phyloP scores from a whole-genome alignment of 2,797 vertebrate species.

The Aeoliscus strigatus region DNA sequence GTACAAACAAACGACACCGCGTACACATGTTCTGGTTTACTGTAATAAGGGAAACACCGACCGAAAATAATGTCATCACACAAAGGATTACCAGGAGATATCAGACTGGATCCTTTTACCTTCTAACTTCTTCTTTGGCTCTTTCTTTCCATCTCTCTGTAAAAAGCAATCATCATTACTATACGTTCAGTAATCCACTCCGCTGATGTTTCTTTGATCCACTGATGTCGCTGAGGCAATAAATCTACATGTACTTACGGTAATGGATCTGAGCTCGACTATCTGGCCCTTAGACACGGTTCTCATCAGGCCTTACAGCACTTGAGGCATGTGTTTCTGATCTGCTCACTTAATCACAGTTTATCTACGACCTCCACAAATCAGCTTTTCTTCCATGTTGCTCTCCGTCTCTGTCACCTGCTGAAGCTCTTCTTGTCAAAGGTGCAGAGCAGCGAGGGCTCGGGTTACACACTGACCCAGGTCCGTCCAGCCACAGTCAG shows the following conservation, averaged over 20 bases:
- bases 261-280: slow-evolving; percentile 42
- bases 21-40: slow-evolving; percentile 62
- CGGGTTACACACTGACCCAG: slow-evolving; percentile 52
- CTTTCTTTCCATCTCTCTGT: slow-evolving; percentile 21
- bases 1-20: slow-evolving; percentile 63
- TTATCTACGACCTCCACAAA: slow-evolving; percentile 41
- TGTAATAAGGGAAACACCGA: slow-evolving; percentile 52
- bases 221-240: slow-evolving; percentile 31
- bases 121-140: background rate
- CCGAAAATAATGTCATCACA: slow-evolving; percentile 46
- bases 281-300: slow-evolving; percentile 32
- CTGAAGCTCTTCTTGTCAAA: slow-evolving; percentile 36
- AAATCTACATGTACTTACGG: slow-evolving; percentile 39
- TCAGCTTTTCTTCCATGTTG: slow-evolving; percentile 13
- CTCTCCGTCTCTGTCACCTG: slow-evolving; percentile 52
- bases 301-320: slow-evolving; percentile 44
- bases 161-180: slow-evolving; percentile 54
- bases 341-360: slow-evolving; percentile 55
- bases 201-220: slow-evolving; percentile 51
- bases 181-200: slow-evolving; percentile 52
- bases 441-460: slow-evolving; percentile 17
- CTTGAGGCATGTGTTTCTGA: slow-evolving; percentile 61
- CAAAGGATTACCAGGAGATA: slow-evolving; percentile 40
- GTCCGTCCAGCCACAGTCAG: slow-evolving; percentile 31
- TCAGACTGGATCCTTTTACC: slow-evolving; percentile 27